A percentile compares a stretch with the other conserved stretches of the same genome.
Conservation (phyloP, 1,140 invertebrate species). For the Drosophila athabasca region DNA sequence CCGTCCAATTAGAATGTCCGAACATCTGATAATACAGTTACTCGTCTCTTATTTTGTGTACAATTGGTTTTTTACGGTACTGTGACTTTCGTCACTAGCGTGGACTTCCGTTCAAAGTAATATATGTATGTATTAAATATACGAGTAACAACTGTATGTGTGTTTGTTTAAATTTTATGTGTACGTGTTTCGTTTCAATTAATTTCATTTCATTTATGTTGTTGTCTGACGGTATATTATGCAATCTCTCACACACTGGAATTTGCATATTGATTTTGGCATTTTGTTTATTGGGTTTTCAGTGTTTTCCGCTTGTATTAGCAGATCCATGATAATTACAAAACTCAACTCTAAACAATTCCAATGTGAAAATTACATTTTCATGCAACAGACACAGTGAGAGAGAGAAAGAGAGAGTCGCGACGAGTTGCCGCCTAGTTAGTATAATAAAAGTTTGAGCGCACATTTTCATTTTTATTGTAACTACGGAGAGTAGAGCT, state of each 20-base stretch:
- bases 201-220: conserved; percentile 58
- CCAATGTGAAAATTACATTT: conserved; percentile 50
- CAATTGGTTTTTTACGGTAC: too few relatives aligned
- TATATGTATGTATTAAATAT: neutral
- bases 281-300: conserved; percentile 71
- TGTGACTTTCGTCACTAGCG: conserved; percentile 44
- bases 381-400: conserved; percentile 33
- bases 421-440: conserved; percentile 29
- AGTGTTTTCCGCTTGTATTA: conserved; percentile 45
- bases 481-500: conserved; percentile 65
- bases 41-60: conserved; percentile 1
- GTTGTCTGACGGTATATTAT: conserved; percentile 64
- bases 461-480: conserved; percentile 63
- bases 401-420: too few relatives aligned
- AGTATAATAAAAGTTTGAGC: conserved; percentile 60
- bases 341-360: conserved; percentile 20
- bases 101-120: conserved; percentile 28
- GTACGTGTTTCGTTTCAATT: conserved; percentile 65
- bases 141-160: neutral
- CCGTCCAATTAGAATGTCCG: conserved; percentile 29
- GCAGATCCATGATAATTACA: conserved; percentile 55
- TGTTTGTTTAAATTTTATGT: conserved; percentile 50
- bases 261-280: conserved; percentile 73
- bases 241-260: conserved; percentile 63
- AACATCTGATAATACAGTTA: conserved; percentile 27